Evolutionary conservation across 2,888 invertebrate genomes (phyloP).

Genomic region (Epinotia bilunana): DNA sequence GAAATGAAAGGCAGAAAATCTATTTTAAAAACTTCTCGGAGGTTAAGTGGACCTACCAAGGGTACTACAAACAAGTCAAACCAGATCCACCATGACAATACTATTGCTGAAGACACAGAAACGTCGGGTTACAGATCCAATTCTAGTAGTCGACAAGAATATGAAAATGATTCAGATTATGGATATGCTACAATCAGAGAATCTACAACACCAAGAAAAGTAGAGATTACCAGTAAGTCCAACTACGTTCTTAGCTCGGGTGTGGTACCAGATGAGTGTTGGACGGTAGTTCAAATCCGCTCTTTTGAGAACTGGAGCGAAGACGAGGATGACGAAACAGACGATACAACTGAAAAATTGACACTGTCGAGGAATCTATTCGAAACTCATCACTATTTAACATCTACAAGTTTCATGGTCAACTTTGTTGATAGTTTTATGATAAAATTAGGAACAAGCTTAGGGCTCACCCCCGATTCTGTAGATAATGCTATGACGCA

Average conservation of each 20-base stretch:
- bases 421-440: constrained; percentile 88
- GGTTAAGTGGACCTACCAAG: constrained; percentile 59
- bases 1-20: constrained; percentile 68
- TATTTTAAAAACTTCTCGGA: constrained; percentile 67
- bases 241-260: constrained; percentile 73
- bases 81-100: constrained; percentile 55
- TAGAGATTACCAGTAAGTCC: constrained; percentile 74
- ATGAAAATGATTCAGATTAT: constrained; percentile 85
- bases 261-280: constrained; percentile 81
- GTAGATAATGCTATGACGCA: constrained; percentile 84
- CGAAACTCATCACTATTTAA: constrained; percentile 83
- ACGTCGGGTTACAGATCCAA: constrained; percentile 84
- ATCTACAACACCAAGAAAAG: constrained; percentile 83
- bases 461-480: constrained; percentile 84
- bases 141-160: constrained; percentile 73
- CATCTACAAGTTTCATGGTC: constrained; percentile 87
- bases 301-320: constrained; percentile 70
- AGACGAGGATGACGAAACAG: constrained; percentile 70
- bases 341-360: constrained; percentile 62
- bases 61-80: constrained; percentile 53
- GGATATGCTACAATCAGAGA: constrained; percentile 86
- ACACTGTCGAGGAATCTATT: constrained; percentile 69
- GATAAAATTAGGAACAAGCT: constrained; percentile 81
- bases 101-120: constrained; percentile 73
- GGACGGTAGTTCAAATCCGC: constrained; percentile 75